Conservation (phyloP, 2,797 vertebrate species). For the Propithecus deckenii region DNA sequence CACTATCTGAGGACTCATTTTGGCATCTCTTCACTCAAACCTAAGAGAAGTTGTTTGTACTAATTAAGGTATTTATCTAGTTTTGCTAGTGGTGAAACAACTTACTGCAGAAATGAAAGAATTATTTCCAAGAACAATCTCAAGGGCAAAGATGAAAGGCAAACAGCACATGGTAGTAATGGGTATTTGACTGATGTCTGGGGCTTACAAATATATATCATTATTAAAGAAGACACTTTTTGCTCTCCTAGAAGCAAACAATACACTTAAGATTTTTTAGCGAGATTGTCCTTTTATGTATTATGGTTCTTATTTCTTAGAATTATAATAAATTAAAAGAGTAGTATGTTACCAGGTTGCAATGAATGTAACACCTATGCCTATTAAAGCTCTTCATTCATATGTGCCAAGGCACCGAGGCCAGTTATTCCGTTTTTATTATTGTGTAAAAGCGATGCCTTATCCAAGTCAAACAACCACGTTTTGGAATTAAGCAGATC, state of each 20-base stretch:
- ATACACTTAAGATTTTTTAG: neutral
- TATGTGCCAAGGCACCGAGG: neutral
- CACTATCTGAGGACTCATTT: neutral
- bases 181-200: neutral
- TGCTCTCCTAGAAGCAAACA: neutral
- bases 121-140: conserved; percentile 36
- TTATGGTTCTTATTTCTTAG: neutral
- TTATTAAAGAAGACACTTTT: neutral
- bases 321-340: neutral
- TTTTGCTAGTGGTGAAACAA: neutral
- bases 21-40: neutral
- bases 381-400: neutral
- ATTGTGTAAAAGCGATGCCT: neutral
- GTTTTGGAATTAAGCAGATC: neutral
- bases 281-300: neutral
- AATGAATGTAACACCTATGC: neutral
- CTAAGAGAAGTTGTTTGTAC: neutral
- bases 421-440: neutral
- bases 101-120: neutral
- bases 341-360: neutral
- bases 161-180: neutral
- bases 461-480: neutral
- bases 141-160: neutral
- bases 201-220: neutral
- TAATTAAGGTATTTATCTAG: neutral